phyloP scores from a whole-genome alignment of 2,113 vertebrate genomes.

The Mormyrus lacerda region DNA sequence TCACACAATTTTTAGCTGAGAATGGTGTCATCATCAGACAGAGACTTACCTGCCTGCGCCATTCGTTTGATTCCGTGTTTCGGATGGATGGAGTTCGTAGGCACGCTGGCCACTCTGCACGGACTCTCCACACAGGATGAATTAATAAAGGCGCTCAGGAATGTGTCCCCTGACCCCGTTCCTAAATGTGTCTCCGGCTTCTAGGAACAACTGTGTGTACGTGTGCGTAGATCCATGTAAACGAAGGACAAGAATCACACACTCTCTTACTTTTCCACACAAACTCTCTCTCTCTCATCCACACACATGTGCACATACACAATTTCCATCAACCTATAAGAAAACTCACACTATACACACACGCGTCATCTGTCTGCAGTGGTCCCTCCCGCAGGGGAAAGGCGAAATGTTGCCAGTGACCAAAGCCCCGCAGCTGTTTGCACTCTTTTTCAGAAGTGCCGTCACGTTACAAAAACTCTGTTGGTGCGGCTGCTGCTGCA shows the following conservation, averaged over 20 bases:
- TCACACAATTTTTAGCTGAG: background rate
- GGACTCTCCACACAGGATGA: background rate
- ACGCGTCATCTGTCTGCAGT: background rate
- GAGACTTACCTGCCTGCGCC: constrained; percentile 8
- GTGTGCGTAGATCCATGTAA: constrained; percentile 8
- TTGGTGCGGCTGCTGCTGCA: background rate
- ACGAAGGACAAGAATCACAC: constrained; percentile 14
- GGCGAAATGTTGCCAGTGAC: background rate
- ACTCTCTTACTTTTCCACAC: constrained; percentile 9
- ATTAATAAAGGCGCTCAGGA: constrained; percentile 3
- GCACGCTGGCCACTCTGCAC: background rate
- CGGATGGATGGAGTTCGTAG: background rate
- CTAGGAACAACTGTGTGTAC: background rate
- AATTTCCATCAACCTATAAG: background rate
- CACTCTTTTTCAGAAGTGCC: background rate
- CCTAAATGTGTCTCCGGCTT: background rate
- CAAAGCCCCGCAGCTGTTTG: constrained; percentile 10
- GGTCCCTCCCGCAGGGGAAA: background rate
- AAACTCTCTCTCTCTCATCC: background rate
- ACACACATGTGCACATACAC: background rate
- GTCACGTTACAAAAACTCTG: background rate
- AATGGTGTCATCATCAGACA: background rate
- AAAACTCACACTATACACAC: constrained; percentile 2
- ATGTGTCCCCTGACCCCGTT: background rate
- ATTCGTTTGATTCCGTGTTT: background rate